Base-by-base conservation (phyloP, 2,797 vertebrate species). In the Paratrypauchen microcephalus region DNA sequence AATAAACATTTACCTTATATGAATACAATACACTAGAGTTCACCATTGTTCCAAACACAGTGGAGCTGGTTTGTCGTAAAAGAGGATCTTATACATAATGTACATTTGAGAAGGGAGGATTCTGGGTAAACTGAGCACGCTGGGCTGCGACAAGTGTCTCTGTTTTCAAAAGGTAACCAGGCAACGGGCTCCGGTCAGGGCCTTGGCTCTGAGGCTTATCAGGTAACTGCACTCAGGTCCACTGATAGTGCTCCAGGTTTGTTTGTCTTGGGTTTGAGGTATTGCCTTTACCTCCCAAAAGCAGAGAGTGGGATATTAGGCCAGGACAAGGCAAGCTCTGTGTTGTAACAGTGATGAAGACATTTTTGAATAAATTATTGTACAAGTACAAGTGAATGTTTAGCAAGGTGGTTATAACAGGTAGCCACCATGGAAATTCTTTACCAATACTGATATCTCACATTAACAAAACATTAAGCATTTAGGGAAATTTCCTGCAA, bases 91-190 rank as follows among this genome's bases (percentile, higher is more conserved):
- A 30, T 70, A 65, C 28, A 73, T 21, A n/a, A 32, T 1, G 47
- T 54, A 64, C 65, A 73, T 64, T 28, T 12, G 65, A 68, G 47
- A 0, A 61, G 71, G 79, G 86, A 24, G 64, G 74, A 57, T 79
- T 81, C 63, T 36, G 71, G 30, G 84, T 19, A 73, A 84, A 77
- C 32, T 55, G 72, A 54, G 56, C 64, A 70, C 62, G 74, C 76
- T 73, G 80, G 80, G 59, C 73, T 73, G 72, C 19, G 65, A 81
- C 73, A 47, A 65, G 66, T 36, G 48, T 75, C 71, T 84, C 80
- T 87, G 86, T 90, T 90, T 91, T 89, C 80, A 85, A 87, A 83
- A 83, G 82, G 90, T 93, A 88, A 89, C 93, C 85, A 92, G 79
- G 92, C 92, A 93, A 93, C 93, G 69, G 70, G 83, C 59, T 79